Conservation (phyloP, 37 sponge, comb jelly and placozoan species). For the Oscarella lobularis region DNA sequence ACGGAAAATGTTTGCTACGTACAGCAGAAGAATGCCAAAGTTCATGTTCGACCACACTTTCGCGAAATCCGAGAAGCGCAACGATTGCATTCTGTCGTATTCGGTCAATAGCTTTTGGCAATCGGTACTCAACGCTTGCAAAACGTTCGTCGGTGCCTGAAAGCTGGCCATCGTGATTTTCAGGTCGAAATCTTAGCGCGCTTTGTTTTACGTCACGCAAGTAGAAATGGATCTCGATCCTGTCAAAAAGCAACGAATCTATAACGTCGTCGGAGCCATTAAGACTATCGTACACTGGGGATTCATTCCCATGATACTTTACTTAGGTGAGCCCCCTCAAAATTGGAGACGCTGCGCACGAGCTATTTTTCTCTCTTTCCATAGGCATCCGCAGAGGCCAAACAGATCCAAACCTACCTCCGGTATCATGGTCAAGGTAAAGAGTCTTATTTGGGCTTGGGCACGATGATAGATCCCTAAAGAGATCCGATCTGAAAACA, state of each 20-base stretch:
- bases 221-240: not conserved
- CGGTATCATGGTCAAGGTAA: not conserved
- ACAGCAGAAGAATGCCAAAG: not conserved
- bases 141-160: too few relatives aligned
- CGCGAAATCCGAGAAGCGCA: not conserved
- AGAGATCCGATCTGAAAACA: too few relatives aligned
- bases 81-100: not conserved
- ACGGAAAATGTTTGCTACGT: not conserved
- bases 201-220: too few relatives aligned
- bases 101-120: not conserved
- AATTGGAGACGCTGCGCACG: not conserved
- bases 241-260: not conserved
- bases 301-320: not conserved
- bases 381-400: not conserved
- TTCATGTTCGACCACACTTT: not conserved
- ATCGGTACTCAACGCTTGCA: too few relatives aligned
- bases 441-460: too few relatives aligned
- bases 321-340: not conserved
- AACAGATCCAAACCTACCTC: conserved; percentile 2
- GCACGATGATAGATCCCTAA: too few relatives aligned
- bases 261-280: not conserved
- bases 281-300: conserved; percentile 1
- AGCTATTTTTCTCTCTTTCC: not conserved
- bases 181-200: too few relatives aligned
- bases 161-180: too few relatives aligned